phyloP scores from a whole-genome alignment of 2,113 vertebrate species.

The Gila orcuttii region DNA sequence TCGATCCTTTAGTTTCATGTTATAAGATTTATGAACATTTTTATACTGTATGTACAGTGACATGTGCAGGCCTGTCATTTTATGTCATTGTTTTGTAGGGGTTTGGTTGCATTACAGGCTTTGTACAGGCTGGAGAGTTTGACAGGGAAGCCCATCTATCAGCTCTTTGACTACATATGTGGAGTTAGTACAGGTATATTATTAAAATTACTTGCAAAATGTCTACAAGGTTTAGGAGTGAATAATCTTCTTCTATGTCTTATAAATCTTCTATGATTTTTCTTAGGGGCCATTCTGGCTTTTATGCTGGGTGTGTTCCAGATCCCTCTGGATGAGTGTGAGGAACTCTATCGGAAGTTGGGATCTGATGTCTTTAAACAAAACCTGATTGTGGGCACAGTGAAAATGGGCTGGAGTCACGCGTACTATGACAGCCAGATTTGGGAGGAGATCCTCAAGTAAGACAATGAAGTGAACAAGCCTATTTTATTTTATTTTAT shows the following conservation, averaged over 20 bases:
- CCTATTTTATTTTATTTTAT: background rate
- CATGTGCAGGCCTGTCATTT: background rate
- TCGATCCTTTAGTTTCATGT: background rate
- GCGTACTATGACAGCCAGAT: constrained; percentile 95
- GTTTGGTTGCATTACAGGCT: constrained; percentile 90
- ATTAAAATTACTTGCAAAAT: background rate
- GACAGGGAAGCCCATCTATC: constrained; percentile 89
- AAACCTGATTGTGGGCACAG: constrained; percentile 93
- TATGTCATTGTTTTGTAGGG: constrained; percentile 68
- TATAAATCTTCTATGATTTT: background rate
- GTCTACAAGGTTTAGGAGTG: background rate
- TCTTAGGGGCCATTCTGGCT: constrained; percentile 90
- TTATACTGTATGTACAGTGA: background rate
- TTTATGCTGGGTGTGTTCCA: constrained; percentile 96
- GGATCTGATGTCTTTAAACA: constrained; percentile 96
- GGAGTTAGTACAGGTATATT: constrained; percentile 92
- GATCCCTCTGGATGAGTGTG: constrained; percentile 91
- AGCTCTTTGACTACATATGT: constrained; percentile 97
- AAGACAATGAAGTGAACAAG: constrained; percentile 59
- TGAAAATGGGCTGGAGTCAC: constrained; percentile 98
- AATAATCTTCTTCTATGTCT: background rate
- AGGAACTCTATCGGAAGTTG: constrained; percentile 90
- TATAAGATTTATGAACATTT: background rate
- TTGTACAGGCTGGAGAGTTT: constrained; percentile 86
- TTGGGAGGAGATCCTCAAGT: constrained; percentile 97